phyloP scores from a whole-genome alignment of 2,888 invertebrate genomes.

The Euclidia mi region DNA sequence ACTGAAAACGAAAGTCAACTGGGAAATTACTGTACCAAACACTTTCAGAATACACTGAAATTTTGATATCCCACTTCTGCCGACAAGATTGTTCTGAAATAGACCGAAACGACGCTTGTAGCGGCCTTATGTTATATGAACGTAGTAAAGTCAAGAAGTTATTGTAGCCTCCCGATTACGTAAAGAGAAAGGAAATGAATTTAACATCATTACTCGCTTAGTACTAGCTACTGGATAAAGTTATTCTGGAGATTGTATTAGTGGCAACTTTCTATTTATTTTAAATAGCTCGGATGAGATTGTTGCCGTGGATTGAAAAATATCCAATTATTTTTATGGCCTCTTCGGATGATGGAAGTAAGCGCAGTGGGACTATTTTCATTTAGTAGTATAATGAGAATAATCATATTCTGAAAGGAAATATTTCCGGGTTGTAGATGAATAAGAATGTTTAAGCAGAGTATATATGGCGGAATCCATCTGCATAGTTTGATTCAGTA shows the following conservation, averaged over 20 bases:
- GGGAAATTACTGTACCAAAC: constrained; percentile 50
- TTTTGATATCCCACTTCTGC: constrained; percentile 44
- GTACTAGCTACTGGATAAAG: background rate
- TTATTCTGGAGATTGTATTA: background rate
- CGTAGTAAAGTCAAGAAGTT: constrained; percentile 43
- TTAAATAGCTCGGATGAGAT: constrained; percentile 7
- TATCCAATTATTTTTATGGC: constrained; percentile 18
- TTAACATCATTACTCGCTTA: constrained; percentile 16
- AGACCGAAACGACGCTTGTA: constrained; percentile 9
- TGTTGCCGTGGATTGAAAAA: constrained; percentile 16
- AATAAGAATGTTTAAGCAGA: too few relatives aligned
- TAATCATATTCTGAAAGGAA: constrained; percentile 1
- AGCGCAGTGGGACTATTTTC: background rate
- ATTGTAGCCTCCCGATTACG: constrained; percentile 35
- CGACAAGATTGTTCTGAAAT: constrained; percentile 12
- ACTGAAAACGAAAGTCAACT: constrained; percentile 45
- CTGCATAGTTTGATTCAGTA: too few relatives aligned
- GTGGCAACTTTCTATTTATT: constrained; percentile 3
- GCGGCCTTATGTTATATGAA: constrained; percentile 37
- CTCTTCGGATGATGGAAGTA: constrained; percentile 12
- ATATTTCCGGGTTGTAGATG: background rate
- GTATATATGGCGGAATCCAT: too few relatives aligned
- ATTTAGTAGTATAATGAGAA: constrained; percentile 1
- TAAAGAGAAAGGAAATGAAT: constrained; percentile 38
- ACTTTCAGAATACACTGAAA: constrained; percentile 48